Evolutionary conservation across 1,140 invertebrate species (phyloP).

Genomic region (Probaryconus sp.): DNA sequence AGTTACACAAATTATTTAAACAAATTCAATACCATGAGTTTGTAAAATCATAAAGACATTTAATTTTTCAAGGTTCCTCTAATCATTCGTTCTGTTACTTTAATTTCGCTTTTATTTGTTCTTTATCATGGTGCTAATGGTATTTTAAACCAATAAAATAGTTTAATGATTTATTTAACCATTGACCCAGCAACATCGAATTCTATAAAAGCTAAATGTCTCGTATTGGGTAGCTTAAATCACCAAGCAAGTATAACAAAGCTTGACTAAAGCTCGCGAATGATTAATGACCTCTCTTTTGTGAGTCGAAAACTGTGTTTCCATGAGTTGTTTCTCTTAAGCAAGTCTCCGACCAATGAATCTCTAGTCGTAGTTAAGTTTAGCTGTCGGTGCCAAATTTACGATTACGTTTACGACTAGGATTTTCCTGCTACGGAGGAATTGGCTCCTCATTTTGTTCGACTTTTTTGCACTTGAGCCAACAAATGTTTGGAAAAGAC

Average conservation of each 20-base stretch:
- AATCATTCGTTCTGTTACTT: too few relatives aligned
- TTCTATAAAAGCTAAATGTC: slow-evolving; percentile 38
- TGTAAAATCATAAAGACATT: too few relatives aligned
- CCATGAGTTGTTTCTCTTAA: slow-evolving; percentile 55
- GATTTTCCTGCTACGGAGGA: slow-evolving; percentile 43
- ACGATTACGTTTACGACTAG: slow-evolving; percentile 60
- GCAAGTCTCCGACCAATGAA: slow-evolving; percentile 38
- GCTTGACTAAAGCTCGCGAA: slow-evolving; percentile 57
- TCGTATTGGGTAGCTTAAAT: slow-evolving; percentile 50
- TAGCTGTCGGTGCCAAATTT: slow-evolving; percentile 59
- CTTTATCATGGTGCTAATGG: slow-evolving; percentile 43
- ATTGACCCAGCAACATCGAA: slow-evolving; percentile 45
- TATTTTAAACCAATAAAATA: slow-evolving; percentile 65
- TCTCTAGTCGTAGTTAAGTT: slow-evolving; percentile 46
- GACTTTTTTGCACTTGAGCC: slow-evolving; percentile 31
- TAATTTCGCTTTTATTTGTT: slow-evolving; percentile 32
- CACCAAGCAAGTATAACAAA: slow-evolving; percentile 53
- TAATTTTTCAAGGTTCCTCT: too few relatives aligned
- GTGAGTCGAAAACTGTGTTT: slow-evolving; percentile 62
- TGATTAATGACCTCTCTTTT: slow-evolving; percentile 67
- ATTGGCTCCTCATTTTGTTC: slow-evolving; percentile 47
- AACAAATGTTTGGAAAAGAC: slow-evolving; percentile 51
- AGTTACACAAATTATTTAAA: slow-evolving; percentile 25
- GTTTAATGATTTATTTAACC: slow-evolving; percentile 58
- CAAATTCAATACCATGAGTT: too few relatives aligned